Evolutionary conservation across 2,888 invertebrate species (phyloP).

Genomic region (Rotaria macrura): DNA sequence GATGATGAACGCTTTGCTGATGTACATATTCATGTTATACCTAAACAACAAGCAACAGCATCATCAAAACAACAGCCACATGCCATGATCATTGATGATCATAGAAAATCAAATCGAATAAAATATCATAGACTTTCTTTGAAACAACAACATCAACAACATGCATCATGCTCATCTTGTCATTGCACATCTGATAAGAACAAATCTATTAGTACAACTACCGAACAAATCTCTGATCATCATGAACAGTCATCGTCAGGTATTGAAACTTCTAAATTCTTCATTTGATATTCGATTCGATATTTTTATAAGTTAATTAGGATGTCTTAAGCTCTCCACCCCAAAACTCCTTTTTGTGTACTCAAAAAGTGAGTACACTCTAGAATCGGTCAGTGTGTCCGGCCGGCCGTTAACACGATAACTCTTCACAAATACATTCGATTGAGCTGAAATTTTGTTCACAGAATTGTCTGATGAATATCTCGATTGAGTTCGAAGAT

Average conservation of each 20-base stretch:
- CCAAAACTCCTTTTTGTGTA: no score
- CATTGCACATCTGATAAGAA: neutral
- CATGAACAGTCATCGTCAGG: slow-evolving; percentile 3
- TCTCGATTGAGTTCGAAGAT: no score
- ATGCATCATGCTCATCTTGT: slow-evolving; percentile 3
- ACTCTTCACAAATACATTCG: no score
- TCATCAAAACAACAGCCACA: neutral
- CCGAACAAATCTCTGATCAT: neutral
- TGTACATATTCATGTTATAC: slow-evolving; percentile 14
- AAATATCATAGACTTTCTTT: neutral
- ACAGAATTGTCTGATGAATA: no score
- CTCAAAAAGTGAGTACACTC: no score
- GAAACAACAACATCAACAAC: neutral
- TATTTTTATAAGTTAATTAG: no score
- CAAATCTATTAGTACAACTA: neutral
- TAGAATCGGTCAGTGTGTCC: no score
- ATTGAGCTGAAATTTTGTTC: no score
- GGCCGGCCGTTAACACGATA: no score
- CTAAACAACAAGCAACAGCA: neutral
- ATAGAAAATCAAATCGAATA: neutral
- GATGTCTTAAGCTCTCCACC: no score
- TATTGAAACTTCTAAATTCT: neutral
- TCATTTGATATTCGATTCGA: no score
- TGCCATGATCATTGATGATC: neutral
- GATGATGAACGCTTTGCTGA: slow-evolving; percentile 7